phyloP scores from a whole-genome alignment of 2,797 vertebrate species.

The Cryptoprocta ferox region DNA sequence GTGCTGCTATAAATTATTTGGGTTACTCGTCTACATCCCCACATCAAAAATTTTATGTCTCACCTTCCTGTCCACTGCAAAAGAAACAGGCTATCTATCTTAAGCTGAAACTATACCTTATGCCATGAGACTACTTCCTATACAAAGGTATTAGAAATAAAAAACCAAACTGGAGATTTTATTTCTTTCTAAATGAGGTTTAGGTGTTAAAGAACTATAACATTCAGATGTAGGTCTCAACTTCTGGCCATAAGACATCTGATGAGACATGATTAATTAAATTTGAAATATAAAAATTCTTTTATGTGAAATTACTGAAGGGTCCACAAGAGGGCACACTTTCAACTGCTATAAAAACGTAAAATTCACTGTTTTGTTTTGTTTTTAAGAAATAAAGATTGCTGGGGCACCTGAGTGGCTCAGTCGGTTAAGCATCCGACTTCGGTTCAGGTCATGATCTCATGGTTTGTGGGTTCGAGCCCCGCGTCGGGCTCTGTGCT shows the following conservation, averaged over 20 bases:
- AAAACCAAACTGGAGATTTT: neutral
- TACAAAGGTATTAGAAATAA: neutral
- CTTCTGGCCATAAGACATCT: neutral
- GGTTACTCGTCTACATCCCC: neutral
- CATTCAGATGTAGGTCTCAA: conserved; percentile 35
- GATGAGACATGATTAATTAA: conserved; percentile 29
- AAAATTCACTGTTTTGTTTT: neutral
- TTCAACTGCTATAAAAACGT: conserved; percentile 57
- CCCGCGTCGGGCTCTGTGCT: no score
- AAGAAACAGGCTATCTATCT: neutral
- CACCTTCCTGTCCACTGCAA: neutral
- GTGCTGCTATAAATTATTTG: neutral
- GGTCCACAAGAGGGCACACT: conserved; percentile 79
- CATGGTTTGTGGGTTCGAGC: no score
- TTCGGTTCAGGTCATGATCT: no score
- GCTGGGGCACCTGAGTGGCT: no score
- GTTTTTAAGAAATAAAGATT: neutral
- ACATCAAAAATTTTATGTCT: neutral
- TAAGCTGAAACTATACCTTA: neutral
- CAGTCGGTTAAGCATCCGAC: no score
- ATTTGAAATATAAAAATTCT: conserved; percentile 42
- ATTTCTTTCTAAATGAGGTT: conserved; percentile 53
- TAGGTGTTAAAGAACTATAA: conserved; percentile 45
- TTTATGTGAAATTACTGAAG: conserved; percentile 32
- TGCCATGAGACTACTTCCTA: neutral